Base-by-base conservation (phyloP, 2,797 vertebrate species). In the Acanthiza pusilla region DNA sequence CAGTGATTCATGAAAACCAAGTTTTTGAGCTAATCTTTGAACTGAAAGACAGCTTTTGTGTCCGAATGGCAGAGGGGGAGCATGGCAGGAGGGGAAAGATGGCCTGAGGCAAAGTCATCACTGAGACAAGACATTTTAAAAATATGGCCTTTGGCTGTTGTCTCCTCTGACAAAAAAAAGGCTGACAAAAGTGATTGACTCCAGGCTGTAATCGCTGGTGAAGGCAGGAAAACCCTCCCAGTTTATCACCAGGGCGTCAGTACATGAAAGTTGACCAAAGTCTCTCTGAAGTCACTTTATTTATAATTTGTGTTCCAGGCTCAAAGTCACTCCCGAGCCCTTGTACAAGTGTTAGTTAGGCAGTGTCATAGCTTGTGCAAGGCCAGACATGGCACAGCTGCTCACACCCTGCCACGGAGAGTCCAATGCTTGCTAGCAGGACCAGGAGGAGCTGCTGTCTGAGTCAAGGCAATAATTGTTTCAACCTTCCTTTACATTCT, bases 271-370 rank as follows among this genome's bases (percentile, higher is more conserved):
- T 3, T 66, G 32, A 85, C 29, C 2, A 32, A 91, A 81, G 42
- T 51, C 10, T 43, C 50, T 92, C 58, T 81, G 47, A 85, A 95
- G 47, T 34, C 34, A 22, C 34, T 91, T 84, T 89, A 71, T 82
- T 89, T 14, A 27, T 77, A 43, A 70, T 62, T 72, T 83, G n/a
- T 68, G 43, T 78, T 77, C 60, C 17, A 16, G 23, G 22, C 36
- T 87, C 2, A 9, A 54, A 83, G 47, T 55, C 14, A 5, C 18
- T 50, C 47, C 65, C 42, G 45, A 79, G 15, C 27, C 16, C 54
- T 57, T 0, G 1, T 51, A 42, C 22, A 50, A 23, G 9, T 20
- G 11, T 47, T 30, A 32, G 9, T 36, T 30, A 30, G 43, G 51
- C 57, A 92, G 10, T 16, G 30, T 27, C 55, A 92, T 47, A 71